phyloP scores from a whole-genome alignment of 2,888 invertebrate species.

The Catocala nupta region DNA sequence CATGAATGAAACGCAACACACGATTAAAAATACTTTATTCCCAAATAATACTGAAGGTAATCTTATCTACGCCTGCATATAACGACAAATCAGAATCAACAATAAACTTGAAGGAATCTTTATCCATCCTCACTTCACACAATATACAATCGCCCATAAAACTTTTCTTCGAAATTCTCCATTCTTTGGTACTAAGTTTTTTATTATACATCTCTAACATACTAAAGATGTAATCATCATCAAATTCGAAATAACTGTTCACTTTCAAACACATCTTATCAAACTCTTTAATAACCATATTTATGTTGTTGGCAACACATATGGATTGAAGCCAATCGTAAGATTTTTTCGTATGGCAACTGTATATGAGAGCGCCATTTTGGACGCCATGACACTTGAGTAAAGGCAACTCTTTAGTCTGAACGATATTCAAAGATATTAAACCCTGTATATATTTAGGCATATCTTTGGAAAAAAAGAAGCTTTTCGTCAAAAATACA shows the following conservation, averaged over 20 bases:
- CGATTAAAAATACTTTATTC: constrained; percentile 31
- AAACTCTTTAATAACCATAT: constrained; percentile 22
- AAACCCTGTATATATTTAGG: constrained; percentile 26
- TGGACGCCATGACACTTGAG: constrained; percentile 68
- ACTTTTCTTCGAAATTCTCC: constrained; percentile 54
- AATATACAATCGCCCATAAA: constrained; percentile 36
- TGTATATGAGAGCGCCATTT: constrained; percentile 64
- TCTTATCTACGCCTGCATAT: constrained; percentile 66
- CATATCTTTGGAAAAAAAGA: neutral
- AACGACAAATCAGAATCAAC: constrained; percentile 55
- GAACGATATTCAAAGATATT: constrained; percentile 51
- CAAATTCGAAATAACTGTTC: constrained; percentile 51
- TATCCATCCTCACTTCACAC: constrained; percentile 57
- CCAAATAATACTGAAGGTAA: constrained; percentile 58
- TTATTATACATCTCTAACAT: constrained; percentile 63
- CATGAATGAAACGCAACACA: constrained; percentile 1
- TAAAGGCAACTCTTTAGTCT: constrained; percentile 52
- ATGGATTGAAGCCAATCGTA: constrained; percentile 52
- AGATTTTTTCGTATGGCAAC: constrained; percentile 61
- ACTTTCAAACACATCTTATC: constrained; percentile 54
- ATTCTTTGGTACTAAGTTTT: constrained; percentile 55
- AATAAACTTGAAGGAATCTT: constrained; percentile 58
- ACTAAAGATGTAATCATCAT: constrained; percentile 48
- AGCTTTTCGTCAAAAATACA: constrained; percentile 8
- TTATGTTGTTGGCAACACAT: constrained; percentile 36